A percentile compares a stretch with the other conserved stretches of the same genome.
Conservation (phyloP, 2,797 vertebrate species). For the Phyllotis vaccarum region DNA sequence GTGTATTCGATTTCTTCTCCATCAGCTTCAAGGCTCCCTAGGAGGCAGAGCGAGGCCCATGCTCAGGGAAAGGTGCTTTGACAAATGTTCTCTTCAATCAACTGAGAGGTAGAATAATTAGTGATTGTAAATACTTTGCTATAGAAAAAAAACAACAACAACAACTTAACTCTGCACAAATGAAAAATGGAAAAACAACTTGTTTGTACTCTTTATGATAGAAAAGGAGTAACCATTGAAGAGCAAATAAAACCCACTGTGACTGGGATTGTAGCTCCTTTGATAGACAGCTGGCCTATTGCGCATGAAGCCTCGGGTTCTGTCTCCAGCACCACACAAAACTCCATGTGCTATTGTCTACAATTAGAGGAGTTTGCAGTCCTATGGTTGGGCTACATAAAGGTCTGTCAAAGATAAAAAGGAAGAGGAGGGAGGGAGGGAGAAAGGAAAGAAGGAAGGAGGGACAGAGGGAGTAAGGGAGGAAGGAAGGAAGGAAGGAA, state of each 20-base stretch:
- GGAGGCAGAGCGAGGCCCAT: no score
- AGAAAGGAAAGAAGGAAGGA: no score
- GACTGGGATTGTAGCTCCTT: neutral
- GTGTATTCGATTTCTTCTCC: neutral
- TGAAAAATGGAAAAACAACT: conserved; percentile 31
- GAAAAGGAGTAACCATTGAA: neutral
- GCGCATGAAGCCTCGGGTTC: neutral
- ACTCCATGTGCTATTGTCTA: neutral
- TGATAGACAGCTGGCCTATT: neutral
- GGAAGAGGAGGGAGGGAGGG: no score
- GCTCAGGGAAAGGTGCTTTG: neutral
- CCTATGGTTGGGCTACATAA: neutral
- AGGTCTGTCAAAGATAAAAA: neutral
- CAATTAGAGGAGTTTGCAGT: neutral
- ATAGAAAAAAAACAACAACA: neutral
- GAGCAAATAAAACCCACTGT: conserved; percentile 51
- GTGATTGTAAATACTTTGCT: neutral
- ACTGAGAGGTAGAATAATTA: conserved; percentile 33
- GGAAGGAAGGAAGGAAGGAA: no score
- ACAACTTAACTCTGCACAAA: neutral
- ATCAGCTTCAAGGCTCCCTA: neutral
- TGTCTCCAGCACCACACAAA: neutral
- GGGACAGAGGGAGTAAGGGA: no score
- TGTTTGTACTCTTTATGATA: conserved; percentile 17
- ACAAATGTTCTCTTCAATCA: neutral